Evolutionary conservation across 2,113 vertebrate genomes (phyloP), one percentile per base, ranked within the genome.

Genomic region (Oncorhynchus clarkii): DNA sequence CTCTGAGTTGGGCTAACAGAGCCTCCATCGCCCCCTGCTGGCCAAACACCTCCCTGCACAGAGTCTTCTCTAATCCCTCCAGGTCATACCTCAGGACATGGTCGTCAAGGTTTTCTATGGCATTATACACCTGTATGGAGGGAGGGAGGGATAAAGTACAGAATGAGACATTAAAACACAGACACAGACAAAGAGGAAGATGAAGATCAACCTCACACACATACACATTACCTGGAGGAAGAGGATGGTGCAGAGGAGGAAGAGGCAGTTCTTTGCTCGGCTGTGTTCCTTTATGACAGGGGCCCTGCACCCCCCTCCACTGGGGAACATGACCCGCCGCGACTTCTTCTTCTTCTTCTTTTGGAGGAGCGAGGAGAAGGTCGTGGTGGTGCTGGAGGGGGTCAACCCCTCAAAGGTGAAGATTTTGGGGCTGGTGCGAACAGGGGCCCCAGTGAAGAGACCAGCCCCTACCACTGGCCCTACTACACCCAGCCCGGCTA

Each of bases 61-160:
- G 90, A 0, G 94, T 95, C 88, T 96, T 97, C 87, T 98, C 97
- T 79, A 99, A 88, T 18, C 94, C 95, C 0, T 97, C 96, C 0
- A 99, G 86, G 87, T 99, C 97, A 0, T 99, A 99, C 31, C 94
- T 92, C 20, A 95, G 92, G 2, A 97, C 93, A 22, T 99, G 97
- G 57, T 99, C 97, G 0, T 99, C 97, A 73, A 99, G 90, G 90
- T 99, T 99, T 90, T 99, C 97, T 6, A 99, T 98, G 73, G 97
- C 97, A 2, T 99, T 99, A 82, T 98, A 96, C 8, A 99, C 95
- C 92, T 99, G 84, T 4, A 54, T 5, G 31, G 67, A 29, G 27
- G 64, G 11, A 31, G 6, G 39, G 79, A 13, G 51, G 39, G 34
- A 34, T 34, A 54, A 54, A 54, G 5, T 18, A 54, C 51, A 54